Percentiles rank a stretch among this genome's conserved stretches.
Evolutionary conservation across 2,888 invertebrate species (phyloP).

Genomic region (Mythimna ferrago): DNA sequence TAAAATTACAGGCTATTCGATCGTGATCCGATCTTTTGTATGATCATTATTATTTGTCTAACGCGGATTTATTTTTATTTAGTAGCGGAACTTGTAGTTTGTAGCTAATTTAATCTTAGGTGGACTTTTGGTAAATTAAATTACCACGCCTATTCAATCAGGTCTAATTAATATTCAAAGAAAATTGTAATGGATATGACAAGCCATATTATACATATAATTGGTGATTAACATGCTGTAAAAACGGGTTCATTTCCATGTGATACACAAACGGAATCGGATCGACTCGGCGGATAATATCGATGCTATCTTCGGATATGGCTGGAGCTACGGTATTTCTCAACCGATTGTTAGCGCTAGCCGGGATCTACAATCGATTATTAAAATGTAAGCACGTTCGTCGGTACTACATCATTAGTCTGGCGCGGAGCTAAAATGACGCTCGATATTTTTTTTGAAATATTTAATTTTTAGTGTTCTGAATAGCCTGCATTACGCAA

Average conservation of each 20-base stretch:
- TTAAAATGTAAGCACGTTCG: slow-evolving; percentile 84
- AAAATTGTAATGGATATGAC: slow-evolving; percentile 22
- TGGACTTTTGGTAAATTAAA: slow-evolving; percentile 47
- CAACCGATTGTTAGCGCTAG: slow-evolving; percentile 75
- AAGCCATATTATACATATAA: slow-evolving; percentile 34
- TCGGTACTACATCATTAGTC: slow-evolving; percentile 80
- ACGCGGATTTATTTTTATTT: slow-evolving; percentile 62
- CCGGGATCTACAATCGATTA: slow-evolving; percentile 81
- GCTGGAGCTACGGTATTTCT: slow-evolving; percentile 74
- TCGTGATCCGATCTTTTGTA: slow-evolving; percentile 69
- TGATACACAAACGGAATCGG: slow-evolving; percentile 56
- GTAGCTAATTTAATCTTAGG: slow-evolving; percentile 37
- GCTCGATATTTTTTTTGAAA: slow-evolving; percentile 37
- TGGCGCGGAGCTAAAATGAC: slow-evolving; percentile 72
- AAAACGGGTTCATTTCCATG: slow-evolving; percentile 48
- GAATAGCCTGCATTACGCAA: neutral
- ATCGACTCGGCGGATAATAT: slow-evolving; percentile 63
- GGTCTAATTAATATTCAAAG: slow-evolving; percentile 33
- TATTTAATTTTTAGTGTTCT: neutral
- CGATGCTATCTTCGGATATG: slow-evolving; percentile 72
- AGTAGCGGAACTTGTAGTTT: slow-evolving; percentile 19
- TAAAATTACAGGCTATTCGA: slow-evolving; percentile 61
- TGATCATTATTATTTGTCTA: slow-evolving; percentile 68
- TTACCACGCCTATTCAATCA: slow-evolving; percentile 23
- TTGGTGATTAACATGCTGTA: slow-evolving; percentile 33